Base-by-base conservation (phyloP, 2,797 vertebrate species). In the Huso huso region DNA sequence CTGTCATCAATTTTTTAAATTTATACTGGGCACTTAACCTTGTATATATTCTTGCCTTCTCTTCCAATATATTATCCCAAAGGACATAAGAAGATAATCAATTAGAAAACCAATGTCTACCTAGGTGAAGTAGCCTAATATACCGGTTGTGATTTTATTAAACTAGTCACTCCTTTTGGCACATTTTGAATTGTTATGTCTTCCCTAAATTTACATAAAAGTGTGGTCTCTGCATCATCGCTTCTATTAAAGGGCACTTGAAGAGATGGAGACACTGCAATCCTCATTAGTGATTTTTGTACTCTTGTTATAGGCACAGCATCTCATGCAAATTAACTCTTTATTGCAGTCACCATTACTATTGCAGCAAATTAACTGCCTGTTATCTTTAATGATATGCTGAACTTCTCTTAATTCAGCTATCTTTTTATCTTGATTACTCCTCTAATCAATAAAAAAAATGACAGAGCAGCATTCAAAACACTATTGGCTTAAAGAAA, bases 231-330 rank as follows among this genome's bases (percentile, higher is more conserved):
- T 61, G 73, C 79, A 80, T 81, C 80, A 78, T 80, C 78, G 70
- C 57, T 72, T 83, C 81, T 82, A 85, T 88, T 87, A 84, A 90
- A 92, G 90, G 79, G 91, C 89, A 82, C 91, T 94, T 83, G 83
- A 86, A 74, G 78, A 87, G 87, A 86, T 82, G 82, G 82, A 87
- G 85, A 82, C 85, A 90, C 84, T 86, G 90, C 90, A 83, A 80
- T 83, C 83, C 87, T 93, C 95, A 96, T 96, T 94, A 95, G 91
- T 93, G 93, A 94, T 95, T 96, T 94, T 93, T 94, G 91, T 95
- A 90, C 91, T 87, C 88, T 89, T 90, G 84, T 90, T 90, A 84
- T 83, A 87, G 87, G 90, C 90, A 89, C 88, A 83, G 86, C 86
- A 87, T 90, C 88, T 88, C 86, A 95, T 93, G 92, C 90, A 93